phyloP scores from a whole-genome alignment of 2,113 vertebrate genomes.

The Lampris incognitus region DNA sequence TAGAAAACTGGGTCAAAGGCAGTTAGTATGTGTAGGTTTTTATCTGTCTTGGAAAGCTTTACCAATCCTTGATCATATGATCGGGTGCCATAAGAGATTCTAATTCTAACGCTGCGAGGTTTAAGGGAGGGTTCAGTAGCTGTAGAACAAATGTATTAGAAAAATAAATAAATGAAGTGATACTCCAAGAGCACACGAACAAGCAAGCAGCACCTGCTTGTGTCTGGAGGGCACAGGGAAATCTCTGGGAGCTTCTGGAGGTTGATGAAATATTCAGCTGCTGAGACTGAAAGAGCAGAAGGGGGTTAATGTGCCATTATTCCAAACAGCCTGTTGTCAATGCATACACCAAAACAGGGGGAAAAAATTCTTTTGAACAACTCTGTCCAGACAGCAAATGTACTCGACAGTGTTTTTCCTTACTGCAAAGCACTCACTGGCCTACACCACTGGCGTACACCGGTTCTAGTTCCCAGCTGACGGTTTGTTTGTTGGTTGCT shows the following conservation, averaged over 20 bases:
- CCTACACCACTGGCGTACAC: too few species aligned
- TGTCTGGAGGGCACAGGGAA: constrained; percentile 7
- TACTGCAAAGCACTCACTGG: too few species aligned
- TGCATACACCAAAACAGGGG: constrained; percentile 46
- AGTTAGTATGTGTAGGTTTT: constrained; percentile 3
- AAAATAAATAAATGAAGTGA: neutral
- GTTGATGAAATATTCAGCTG: neutral
- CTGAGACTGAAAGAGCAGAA: constrained; percentile 6
- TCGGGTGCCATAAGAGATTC: neutral
- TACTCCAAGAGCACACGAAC: neutral
- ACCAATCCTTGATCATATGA: constrained; percentile 11
- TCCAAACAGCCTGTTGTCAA: constrained; percentile 40
- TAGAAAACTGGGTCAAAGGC: constrained; percentile 23
- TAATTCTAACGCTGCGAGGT: neutral
- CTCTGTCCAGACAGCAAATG: constrained; percentile 4
- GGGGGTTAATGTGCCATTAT: constrained; percentile 54
- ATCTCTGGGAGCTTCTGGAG: neutral
- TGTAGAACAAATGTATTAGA: neutral
- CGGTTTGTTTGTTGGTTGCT: too few species aligned
- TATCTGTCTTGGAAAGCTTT: constrained; percentile 20
- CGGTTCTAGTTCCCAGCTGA: too few species aligned
- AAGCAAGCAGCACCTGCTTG: neutral
- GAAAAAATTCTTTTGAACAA: constrained; percentile 28
- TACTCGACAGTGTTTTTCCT: too few species aligned
- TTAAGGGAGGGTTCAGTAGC: neutral